A percentile compares a stretch with the other conserved stretches of the same genome.
Conservation (phyloP, 2,113 vertebrate species). For the Otolemur garnettii region DNA sequence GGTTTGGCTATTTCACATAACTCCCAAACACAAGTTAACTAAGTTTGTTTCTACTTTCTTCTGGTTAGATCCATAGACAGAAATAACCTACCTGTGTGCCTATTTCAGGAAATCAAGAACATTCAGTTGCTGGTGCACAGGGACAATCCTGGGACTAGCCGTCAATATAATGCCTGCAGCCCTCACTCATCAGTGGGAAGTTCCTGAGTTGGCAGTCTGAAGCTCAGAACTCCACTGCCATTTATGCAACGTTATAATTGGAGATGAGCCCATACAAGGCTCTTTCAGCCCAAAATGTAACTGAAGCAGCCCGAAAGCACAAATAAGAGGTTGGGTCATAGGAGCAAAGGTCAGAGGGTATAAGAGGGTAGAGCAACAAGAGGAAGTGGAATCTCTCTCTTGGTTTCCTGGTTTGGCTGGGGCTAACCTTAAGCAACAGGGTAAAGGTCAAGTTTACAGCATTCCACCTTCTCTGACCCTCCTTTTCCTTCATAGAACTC, state of each 20-base stretch:
- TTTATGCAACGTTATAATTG: neutral
- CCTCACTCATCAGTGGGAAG: neutral
- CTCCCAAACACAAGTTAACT: neutral
- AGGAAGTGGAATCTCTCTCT: neutral
- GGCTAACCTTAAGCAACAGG: neutral
- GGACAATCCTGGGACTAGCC: neutral
- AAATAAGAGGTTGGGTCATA: neutral
- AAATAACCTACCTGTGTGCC: neutral
- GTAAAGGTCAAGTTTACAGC: neutral
- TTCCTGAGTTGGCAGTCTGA: neutral
- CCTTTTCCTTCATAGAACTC: neutral
- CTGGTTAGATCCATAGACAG: neutral
- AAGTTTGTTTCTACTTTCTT: neutral
- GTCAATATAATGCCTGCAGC: neutral
- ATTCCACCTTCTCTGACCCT: neutral
- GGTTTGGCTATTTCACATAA: neutral
- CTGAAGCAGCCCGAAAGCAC: neutral
- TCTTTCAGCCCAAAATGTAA: neutral
- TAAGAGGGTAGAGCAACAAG: neutral
- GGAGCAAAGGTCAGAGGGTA: neutral
- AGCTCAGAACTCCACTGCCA: neutral
- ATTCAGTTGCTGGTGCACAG: neutral
- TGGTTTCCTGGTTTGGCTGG: neutral
- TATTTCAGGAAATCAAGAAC: neutral
- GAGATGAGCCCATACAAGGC: neutral